Evolutionary conservation across 1,140 invertebrate genomes (phyloP), one percentile per base, ranked within the genome.

Genomic region (Pantala flavescens): DNA sequence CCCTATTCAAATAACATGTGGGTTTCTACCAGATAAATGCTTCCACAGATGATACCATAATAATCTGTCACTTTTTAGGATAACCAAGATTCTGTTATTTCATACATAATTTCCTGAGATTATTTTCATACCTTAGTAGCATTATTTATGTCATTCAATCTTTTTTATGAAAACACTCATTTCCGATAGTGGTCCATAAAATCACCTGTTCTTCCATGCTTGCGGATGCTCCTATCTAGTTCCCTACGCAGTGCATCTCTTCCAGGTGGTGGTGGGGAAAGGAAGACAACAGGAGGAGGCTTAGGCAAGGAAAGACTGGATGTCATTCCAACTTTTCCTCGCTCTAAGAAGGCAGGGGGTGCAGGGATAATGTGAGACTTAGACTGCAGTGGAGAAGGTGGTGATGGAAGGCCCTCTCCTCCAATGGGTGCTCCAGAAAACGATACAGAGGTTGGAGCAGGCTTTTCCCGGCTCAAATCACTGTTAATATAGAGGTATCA

Each of bases 191-290:
- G 28, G 28, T 36, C 28, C 28, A 36, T 36, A 36, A 63, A 63
- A 63, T 63, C 49, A 63, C 49, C 49, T 63, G 49, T 63, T 63
- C 49, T 63, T 63, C 49, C 49, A 63, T 63, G 49, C 49, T 63
- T 63, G 16, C 49, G 49, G n/a, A 63, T 63, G 49, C 49, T 63
- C 49, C 49, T 16, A 21, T 63, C 49, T 19, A 63, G 49, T 21
- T 63, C 49, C n/a, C 49, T 63, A 16, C 49, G 14, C 16, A 63
- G 49, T 5, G 49, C 49, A 63, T 63, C 49, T 21, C 49, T 63
- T 63, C 49, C 49, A 63, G 49, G 49, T 63, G 49, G 49, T 63
- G 49, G 49, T 63, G 49, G 49, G 14, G 49, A 63, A 16, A 63
- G 49, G 49, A 63, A 63, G 49, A 63, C 49, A 21, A 63, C 49